Conservation (phyloP, 2,888 invertebrate species). For the Phanerotoma sp. region DNA sequence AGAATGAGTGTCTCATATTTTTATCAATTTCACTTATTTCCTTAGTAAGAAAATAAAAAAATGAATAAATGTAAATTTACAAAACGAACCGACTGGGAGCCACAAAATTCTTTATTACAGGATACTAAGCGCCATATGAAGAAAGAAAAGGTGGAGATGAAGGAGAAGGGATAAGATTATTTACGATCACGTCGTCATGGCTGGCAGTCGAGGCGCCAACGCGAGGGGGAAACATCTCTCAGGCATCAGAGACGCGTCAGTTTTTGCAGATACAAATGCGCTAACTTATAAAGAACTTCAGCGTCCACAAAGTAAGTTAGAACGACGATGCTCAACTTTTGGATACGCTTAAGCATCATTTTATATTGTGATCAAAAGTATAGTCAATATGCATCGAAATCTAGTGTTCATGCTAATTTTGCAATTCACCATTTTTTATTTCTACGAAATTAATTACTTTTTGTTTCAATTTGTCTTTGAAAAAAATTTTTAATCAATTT, state of each 20-base stretch:
- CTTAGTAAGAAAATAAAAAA: constrained; percentile 2
- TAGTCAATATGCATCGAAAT: too few relatives aligned
- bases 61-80: constrained; percentile 20
- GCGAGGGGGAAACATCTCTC: background rate
- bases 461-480: too few relatives aligned
- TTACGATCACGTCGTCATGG: constrained; percentile 24
- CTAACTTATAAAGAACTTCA: constrained; percentile 1
- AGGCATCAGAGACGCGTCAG: background rate
- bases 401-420: too few relatives aligned
- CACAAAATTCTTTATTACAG: constrained; percentile 21
- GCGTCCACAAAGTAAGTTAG: too few relatives aligned
- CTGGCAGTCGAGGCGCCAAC: constrained; percentile 21
- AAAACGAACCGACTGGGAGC: constrained; percentile 15
- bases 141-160: constrained; percentile 3
- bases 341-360: too few relatives aligned
- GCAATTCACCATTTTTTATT: background rate
- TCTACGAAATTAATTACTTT: constrained; percentile 2
- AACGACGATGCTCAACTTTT: too few relatives aligned
- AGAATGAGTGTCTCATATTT: too few relatives aligned
- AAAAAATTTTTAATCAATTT: background rate
- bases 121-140: constrained; percentile 9
- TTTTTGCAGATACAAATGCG: constrained; percentile 8
- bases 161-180: constrained; percentile 14
- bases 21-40: background rate
- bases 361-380: too few relatives aligned